A percentile compares a stretch with the other conserved stretches of the same genome.
These are phyloP conservation scores for Hyposoter didymator DNA, from an alignment of 2,888 invertebrate genomes.

Conservation along the genomic window DNA sequence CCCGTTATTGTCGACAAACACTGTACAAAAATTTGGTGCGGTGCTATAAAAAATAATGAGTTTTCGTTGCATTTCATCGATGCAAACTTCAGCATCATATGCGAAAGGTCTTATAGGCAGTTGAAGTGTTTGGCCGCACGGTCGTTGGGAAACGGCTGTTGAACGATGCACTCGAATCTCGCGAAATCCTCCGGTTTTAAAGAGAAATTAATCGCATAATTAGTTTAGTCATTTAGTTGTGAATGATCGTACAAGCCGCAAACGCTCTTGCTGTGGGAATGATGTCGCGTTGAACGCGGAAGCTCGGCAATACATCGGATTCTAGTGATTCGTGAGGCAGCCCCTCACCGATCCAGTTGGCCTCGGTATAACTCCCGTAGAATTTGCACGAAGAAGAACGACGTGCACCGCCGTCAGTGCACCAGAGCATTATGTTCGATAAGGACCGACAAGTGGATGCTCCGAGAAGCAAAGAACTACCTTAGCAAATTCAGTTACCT, in stretches of 20 bases:
- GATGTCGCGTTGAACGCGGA: not conserved
- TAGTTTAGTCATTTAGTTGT: not conserved
- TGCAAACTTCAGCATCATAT: too few relatives aligned
- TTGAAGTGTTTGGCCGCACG: not conserved
- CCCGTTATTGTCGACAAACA: too few relatives aligned
- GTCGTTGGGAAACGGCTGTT: not conserved
- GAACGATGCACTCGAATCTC: not conserved
- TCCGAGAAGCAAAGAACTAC: slow-evolving; percentile 17
- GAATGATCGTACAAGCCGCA: slow-evolving; percentile 6
- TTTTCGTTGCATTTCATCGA: too few relatives aligned
- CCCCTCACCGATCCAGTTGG: slow-evolving; percentile 13
- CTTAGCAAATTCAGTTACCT: slow-evolving; percentile 41
- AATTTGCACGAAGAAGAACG: slow-evolving; percentile 28
- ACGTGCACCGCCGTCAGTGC: slow-evolving; percentile 36
- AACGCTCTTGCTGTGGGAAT: not conserved
- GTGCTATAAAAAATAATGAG: too few relatives aligned
- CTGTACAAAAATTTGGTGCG: too few relatives aligned
- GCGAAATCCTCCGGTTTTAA: not conserved
- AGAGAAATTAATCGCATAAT: slow-evolving; percentile 1
- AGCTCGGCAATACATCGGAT: not conserved
- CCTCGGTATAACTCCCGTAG: slow-evolving; percentile 14
- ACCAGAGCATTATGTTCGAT: slow-evolving; percentile 34
- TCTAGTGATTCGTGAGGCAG: not conserved
- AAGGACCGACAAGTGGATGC: slow-evolving; percentile 22
- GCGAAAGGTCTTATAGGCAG: not conserved